Conservation (phyloP, 53 echinoderm and acorn worm genomes). For the Mesocentrotus franciscanus region DNA sequence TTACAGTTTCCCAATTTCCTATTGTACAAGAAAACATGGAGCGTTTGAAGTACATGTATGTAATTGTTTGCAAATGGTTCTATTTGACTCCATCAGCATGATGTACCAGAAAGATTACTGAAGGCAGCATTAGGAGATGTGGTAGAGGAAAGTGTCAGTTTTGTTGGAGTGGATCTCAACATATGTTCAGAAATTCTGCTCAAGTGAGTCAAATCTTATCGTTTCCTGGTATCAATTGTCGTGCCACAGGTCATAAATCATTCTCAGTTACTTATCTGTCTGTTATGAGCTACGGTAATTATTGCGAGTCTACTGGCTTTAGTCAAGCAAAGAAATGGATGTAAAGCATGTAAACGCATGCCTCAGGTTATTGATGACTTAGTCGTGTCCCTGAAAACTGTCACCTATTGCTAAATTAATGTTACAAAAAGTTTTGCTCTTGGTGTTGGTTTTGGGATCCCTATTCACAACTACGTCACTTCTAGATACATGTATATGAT, state of each 20-base stretch:
- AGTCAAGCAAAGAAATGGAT: no score
- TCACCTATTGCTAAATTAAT: background rate
- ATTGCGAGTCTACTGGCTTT: no score
- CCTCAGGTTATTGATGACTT: no score
- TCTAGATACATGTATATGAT: no score
- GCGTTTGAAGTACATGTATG: background rate
- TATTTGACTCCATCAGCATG: slow-evolving; percentile 78
- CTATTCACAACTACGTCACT: no score
- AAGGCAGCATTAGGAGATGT: slow-evolving; percentile 89
- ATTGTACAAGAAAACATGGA: background rate
- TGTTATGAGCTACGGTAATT: background rate
- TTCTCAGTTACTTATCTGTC: background rate
- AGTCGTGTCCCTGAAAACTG: no score
- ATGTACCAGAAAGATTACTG: slow-evolving; percentile 80
- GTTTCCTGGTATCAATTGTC: background rate
- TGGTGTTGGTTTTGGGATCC: no score
- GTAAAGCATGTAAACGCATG: no score
- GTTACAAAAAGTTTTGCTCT: background rate
- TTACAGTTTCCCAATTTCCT: background rate
- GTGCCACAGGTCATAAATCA: background rate
- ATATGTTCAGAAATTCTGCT: slow-evolving; percentile 84
- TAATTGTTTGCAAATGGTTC: background rate
- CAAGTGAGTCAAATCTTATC: slow-evolving; percentile 70
- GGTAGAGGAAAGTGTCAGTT: slow-evolving; percentile 97
- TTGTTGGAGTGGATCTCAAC: slow-evolving; percentile 96